phyloP scores from a whole-genome alignment of 1,140 invertebrate genomes.

The Oreohelix idahoensis region DNA sequence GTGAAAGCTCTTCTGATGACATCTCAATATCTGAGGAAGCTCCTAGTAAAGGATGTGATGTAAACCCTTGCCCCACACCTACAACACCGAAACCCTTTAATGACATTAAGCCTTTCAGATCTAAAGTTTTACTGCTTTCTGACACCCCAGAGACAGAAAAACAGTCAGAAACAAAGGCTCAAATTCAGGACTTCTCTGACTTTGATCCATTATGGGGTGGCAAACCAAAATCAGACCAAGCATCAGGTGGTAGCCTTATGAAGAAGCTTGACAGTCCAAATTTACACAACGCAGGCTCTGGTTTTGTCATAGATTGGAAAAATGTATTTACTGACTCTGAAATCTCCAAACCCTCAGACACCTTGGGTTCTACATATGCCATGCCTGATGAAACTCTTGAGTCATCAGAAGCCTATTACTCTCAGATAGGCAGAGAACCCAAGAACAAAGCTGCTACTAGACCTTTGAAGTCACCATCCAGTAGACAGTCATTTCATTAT shows the following conservation, averaged over 20 bases:
- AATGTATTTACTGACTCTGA: not conserved
- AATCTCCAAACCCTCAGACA: not conserved
- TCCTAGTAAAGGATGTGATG: not conserved
- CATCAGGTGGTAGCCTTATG: not conserved
- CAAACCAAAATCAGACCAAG: not conserved
- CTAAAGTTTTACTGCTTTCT: not conserved
- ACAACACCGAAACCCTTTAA: constrained; percentile 12
- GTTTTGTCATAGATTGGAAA: not conserved
- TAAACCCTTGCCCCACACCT: not conserved
- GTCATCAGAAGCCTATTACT: not conserved
- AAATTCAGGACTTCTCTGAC: not conserved
- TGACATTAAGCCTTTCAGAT: constrained; percentile 7
- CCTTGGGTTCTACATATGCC: not conserved
- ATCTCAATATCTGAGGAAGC: not conserved
- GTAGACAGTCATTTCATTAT: not conserved
- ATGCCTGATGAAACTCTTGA: not conserved
- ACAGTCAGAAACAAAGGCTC: not conserved
- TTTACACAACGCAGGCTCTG: not conserved
- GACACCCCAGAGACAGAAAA: not conserved
- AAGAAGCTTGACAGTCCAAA: not conserved
- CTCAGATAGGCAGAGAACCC: not conserved
- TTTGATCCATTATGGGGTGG: constrained; percentile 20
- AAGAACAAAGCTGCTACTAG: not conserved
- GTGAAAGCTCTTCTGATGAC: not conserved
- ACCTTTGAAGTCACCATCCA: not conserved